phyloP scores from a whole-genome alignment of 2,113 vertebrate species.

The Eurystomus gularis region DNA sequence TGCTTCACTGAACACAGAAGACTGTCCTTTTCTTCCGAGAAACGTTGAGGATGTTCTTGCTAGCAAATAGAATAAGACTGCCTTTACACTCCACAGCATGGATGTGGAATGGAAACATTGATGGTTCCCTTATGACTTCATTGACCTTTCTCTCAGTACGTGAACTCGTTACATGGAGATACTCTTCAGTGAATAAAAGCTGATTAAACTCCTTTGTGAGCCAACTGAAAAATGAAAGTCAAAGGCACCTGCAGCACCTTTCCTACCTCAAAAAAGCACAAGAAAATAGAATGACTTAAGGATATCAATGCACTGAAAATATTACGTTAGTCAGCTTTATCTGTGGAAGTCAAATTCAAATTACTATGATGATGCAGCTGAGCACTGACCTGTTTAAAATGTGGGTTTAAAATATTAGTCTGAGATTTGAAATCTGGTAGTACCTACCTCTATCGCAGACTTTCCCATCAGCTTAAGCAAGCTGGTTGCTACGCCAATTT shows the following conservation, averaged over 20 bases:
- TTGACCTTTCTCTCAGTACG: conserved; percentile 19
- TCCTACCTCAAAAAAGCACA: not conserved
- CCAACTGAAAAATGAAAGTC: not conserved
- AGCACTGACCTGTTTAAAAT: not conserved
- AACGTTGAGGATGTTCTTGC: not conserved
- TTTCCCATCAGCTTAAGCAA: not conserved
- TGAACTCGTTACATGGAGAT: not conserved
- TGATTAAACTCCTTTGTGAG: not conserved
- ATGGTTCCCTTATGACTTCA: not conserved
- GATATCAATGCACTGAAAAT: not conserved
- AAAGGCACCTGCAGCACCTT: not conserved
- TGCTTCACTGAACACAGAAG: not conserved
- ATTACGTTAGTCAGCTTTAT: not conserved
- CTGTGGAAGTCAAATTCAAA: not conserved
- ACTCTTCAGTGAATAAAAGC: conserved; percentile 10
- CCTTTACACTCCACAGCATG: not conserved
- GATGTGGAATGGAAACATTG: not conserved
- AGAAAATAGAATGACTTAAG: not conserved
- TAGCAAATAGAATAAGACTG: not conserved
- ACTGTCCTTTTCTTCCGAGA: not conserved
- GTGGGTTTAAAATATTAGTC: not conserved
- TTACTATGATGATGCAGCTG: not conserved
- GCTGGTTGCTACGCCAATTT: not conserved
- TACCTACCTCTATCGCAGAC: not conserved
- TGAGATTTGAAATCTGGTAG: not conserved